A percentile compares a stretch with the other conserved stretches of the same genome.
Evolutionary conservation across 2,113 vertebrate species (phyloP).

Genomic region (Prinia subflava): DNA sequence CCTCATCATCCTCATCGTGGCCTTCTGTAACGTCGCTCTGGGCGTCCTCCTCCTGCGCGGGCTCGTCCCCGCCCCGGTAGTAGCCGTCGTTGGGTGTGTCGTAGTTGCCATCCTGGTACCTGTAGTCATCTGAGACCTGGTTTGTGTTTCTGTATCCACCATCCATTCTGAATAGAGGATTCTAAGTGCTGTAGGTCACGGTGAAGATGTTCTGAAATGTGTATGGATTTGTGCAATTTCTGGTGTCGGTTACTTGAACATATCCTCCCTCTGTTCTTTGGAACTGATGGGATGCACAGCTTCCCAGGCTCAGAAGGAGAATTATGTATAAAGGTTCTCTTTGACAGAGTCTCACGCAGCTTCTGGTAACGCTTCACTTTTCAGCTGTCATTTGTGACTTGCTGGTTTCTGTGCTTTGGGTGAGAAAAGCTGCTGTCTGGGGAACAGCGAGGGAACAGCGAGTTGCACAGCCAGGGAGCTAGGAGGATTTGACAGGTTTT

Average conservation of each 20-base stretch:
- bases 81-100: slow-evolving; percentile 72
- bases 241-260: background rate
- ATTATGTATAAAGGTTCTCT: background rate
- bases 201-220: background rate
- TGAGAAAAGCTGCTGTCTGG: background rate
- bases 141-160: slow-evolving; percentile 80
- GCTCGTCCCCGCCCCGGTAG: slow-evolving; percentile 76
- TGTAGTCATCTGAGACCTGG: slow-evolving; percentile 70
- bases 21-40: slow-evolving; percentile 94
- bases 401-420: slow-evolving; percentile 17
- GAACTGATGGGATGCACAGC: background rate
- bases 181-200: background rate
- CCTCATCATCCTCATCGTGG: slow-evolving; percentile 92
- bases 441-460: slow-evolving; percentile 1
- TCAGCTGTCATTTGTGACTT: slow-evolving; percentile 23
- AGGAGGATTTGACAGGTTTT: slow-evolving; percentile 18
- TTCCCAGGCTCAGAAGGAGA: background rate
- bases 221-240: background rate
- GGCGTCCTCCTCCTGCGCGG: slow-evolving; percentile 84
- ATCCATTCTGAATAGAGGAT: slow-evolving; percentile 71
- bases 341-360: background rate
- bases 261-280: background rate
- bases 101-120: slow-evolving; percentile 78
- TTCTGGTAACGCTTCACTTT: slow-evolving; percentile 32
- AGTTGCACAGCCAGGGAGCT: slow-evolving; percentile 3